Evolutionary conservation across 2,888 invertebrate species (phyloP), one percentile per base, ranked within the genome.

Genomic region (Salpingus planirostris): DNA sequence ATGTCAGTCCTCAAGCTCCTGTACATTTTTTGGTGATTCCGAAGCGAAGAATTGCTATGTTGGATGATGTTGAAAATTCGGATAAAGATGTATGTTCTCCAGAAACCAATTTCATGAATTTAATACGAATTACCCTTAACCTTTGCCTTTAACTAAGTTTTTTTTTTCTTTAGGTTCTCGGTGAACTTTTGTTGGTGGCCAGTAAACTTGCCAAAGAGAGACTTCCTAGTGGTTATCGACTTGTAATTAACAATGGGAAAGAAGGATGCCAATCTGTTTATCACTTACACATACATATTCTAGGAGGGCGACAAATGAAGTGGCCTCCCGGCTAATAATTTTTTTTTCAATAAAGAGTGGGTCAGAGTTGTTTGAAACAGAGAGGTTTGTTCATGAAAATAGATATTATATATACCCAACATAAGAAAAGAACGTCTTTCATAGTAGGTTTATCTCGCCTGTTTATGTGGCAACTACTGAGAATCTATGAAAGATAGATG

Each of bases 21-120:
- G 74, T 76, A 0, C 90, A 90, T 62, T 87, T 89, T 55, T 67
- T 90, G 3, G 83, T 90, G 3, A 83, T 90, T 42, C 89, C 89
- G 1, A 85, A 84, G 58, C 72, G 74, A 44, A 67, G 75, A 27
- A 82, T 90, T 40, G 62, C 76, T 0, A 71, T 72, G 54, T 56
- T 89, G 21, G 70, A 73, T 42, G 72, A 76, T 41, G 74, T 76
- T 14, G 67, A 68, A 1, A 71, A 73, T 21, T 59, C 55, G 0
- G 74, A 71, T 47, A 67, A 72, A 44, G 49, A 59, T 24, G 64
- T 60, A 53, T 39, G 31, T 34, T n/a, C n/a, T n/a, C n/a, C n/a
- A n/a, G n/a, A n/a, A n/a, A n/a, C n/a, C n/a, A n/a, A n/a, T n/a
- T n/a, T n/a, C n/a, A n/a, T n/a, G n/a, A n/a, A n/a, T n/a, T n/a